Conservation (phyloP, 2,797 vertebrate species). For the Hydrocynus forskahlii region DNA sequence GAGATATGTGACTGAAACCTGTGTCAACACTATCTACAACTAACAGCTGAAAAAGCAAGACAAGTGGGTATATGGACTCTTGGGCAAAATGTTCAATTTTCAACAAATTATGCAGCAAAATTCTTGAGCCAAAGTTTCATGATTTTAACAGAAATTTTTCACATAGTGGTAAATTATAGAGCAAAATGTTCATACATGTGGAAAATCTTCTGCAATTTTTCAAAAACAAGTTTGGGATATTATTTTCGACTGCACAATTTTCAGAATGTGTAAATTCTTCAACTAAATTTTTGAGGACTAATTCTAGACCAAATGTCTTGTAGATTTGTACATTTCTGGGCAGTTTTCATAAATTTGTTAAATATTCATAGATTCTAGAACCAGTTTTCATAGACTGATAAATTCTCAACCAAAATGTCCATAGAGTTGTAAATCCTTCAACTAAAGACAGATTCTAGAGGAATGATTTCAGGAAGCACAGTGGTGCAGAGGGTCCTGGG, state of each 20-base stretch:
- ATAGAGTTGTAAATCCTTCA: background rate
- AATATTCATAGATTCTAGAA: background rate
- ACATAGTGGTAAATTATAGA: background rate
- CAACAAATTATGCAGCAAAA: too few species aligned
- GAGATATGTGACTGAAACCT: background rate
- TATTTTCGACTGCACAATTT: too few species aligned
- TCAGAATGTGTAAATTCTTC: too few species aligned
- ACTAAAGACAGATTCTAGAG: too few species aligned
- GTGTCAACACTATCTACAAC: background rate
- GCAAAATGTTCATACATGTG: background rate
- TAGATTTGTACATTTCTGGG: background rate
- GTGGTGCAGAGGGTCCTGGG: too few species aligned
- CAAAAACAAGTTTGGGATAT: too few species aligned
- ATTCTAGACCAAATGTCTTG: background rate
- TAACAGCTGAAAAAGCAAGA: background rate
- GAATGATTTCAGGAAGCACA: too few species aligned
- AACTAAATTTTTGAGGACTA: too few species aligned
- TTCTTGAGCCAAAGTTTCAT: too few species aligned
- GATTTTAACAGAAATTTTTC: background rate
- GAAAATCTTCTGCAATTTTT: background rate
- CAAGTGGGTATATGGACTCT: background rate
- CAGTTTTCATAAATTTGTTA: background rate
- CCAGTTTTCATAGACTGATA: too few species aligned
- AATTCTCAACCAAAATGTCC: background rate
- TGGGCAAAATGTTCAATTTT: background rate